Evolutionary conservation across 2,113 vertebrate genomes (phyloP), one percentile per base, ranked within the genome.

Genomic region (Callopanchax toddi): DNA sequence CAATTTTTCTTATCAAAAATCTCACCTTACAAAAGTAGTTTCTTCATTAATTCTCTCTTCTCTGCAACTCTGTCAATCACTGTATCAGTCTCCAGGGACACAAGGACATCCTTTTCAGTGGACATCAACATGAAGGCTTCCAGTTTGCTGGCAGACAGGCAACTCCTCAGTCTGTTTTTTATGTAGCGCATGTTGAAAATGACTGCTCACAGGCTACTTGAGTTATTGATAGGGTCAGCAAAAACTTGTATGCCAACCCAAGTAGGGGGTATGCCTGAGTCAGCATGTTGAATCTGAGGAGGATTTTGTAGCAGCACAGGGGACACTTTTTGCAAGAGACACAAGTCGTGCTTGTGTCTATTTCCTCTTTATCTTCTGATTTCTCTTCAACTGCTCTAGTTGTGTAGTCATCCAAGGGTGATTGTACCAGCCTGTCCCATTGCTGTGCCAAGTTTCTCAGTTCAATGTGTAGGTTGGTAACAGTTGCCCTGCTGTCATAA

Each of bases 221-320:
- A n/a, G n/a, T n/a, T n/a, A n/a, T n/a, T n/a, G n/a, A n/a, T n/a
- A n/a, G n/a, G n/a, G n/a, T n/a, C n/a, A n/a, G n/a, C n/a, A n/a
- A n/a, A n/a, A n/a, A n/a, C n/a, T n/a, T n/a, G n/a, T n/a, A n/a
- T 4, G 18, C 6, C 46, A 49, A 49, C 46, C 22, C 46, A 23
- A 49, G 46, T 49, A 49, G 22, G 11, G 46, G 22, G 46, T 49
- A 25, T 25, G 46, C 46, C 16, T 25, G 46, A 49, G 46, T 49
- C 46, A 49, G 1, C 46, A 49, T 25, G 22, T 49, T 49, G 5
- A 49, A 49, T 25, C 46, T 49, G 46, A 49, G 46, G 12, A 49
- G 46, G 46, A 49, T 49, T 49, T 49, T 49, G 46, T 49, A 49
- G 18, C 44, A 46, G 44, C 44, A 46, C 44, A 46, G 11, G 11